Percentiles rank a stretch among this genome's conserved stretches.
Conservation (phyloP, 1,140 invertebrate genomes). For the Aculops lycopersici region DNA sequence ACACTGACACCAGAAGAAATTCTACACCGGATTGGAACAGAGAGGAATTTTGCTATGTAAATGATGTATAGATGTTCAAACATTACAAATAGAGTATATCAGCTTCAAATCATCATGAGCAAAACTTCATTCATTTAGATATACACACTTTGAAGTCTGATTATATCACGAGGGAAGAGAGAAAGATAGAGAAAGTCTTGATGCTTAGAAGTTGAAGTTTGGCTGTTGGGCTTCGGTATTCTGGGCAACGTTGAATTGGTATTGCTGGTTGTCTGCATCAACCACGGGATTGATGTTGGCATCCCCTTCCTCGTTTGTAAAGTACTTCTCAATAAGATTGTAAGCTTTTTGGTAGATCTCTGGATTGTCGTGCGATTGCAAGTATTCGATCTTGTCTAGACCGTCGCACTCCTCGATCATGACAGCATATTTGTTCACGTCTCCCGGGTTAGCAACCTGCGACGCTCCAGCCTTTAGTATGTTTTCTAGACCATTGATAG, state of each 20-base stretch:
- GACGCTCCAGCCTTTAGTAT: conserved; percentile 64
- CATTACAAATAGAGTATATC: too few species aligned
- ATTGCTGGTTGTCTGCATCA: conserved; percentile 36
- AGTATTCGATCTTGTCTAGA: conserved; percentile 80
- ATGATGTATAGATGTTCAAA: too few species aligned
- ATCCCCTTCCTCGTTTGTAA: conserved; percentile 57
- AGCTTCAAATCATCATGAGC: too few species aligned
- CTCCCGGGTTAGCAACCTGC: conserved; percentile 21
- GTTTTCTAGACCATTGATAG: conserved; percentile 78
- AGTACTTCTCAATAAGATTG: conserved; percentile 81
- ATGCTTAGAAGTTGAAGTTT: conserved; percentile 14
- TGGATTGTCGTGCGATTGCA: conserved; percentile 80
- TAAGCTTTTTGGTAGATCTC: conserved; percentile 87
- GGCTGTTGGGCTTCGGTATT: conserved; percentile 8
- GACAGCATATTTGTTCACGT: conserved; percentile 59
- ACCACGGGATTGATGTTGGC: conserved; percentile 36
- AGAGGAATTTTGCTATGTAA: too few species aligned
- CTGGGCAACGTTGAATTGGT: conserved; percentile 17
- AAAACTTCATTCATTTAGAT: too few species aligned
- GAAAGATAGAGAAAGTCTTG: too few species aligned
- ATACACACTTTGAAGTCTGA: too few species aligned
- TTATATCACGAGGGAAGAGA: too few species aligned
- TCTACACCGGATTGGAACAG: too few species aligned
- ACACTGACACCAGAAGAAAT: too few species aligned
- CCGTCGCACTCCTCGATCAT: conserved; percentile 87